Evolutionary conservation across 2,888 invertebrate species (phyloP), one percentile per base, ranked within the genome.

Genomic region (Chironomus tentans): DNA sequence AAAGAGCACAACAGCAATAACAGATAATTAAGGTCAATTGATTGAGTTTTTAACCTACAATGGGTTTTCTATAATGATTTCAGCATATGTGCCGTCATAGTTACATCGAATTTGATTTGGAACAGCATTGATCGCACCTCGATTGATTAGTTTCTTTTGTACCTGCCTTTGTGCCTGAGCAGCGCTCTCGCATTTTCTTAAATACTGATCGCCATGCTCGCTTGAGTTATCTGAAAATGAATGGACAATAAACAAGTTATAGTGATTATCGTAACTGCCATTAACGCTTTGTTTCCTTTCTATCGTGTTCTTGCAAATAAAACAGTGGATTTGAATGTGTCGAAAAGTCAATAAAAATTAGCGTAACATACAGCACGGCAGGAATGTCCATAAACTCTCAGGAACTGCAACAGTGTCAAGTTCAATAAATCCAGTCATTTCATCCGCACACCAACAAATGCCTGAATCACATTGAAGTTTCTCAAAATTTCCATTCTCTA

Each of bases 371-470:
- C 91, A 90, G 80, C 91, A 91, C 3, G 90, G 88, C 70, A 91
- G 83, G 78, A 82, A 82, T 71, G 79, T 83, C 86, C 89, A 88
- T 80, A 90, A 85, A 4, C 81, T 82, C 79, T 88, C 86, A 0
- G 87, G 87, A 5, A 90, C 86, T 0, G 88, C 86, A 62, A 85
- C 82, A 12, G 86, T 84, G 56, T 81, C 82, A 47, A 81, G 80
- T 1, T 82, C 82, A 2, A 89, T 85, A 78, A 87, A 85, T 18
- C 91, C 91, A 72, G 88, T 90, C 80, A 81, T 84, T 0, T 86
- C 83, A 48, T 89, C 86, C 1, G 86, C 89, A 81, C 91, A 91
- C 90, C 90, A 91, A 80, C 91, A 91, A 78, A 89, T 80, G 2
- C 87, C 89, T 76, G 86, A 84, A 81, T 89, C 88, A 80, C 91